A percentile compares a stretch with the other conserved stretches of the same genome.
phyloP scores from a whole-genome alignment of 92 coral and sea anemone genomes.

The Phymanthus crucifer region DNA sequence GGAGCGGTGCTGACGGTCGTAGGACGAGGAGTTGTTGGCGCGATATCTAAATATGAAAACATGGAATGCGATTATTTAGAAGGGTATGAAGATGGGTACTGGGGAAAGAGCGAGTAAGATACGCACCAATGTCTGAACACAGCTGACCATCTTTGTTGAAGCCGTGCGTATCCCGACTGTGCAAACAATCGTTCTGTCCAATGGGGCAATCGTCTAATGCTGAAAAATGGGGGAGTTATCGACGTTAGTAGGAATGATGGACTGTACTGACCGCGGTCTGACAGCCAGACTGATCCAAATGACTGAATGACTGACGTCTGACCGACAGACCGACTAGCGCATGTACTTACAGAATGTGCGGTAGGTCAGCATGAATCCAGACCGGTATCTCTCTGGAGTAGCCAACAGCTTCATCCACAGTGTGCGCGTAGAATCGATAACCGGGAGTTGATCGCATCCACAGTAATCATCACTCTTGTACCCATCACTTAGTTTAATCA shows the following conservation, averaged over 20 bases:
- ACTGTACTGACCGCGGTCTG: no score
- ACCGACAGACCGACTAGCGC: no score
- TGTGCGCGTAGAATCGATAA: slow-evolving; percentile 18
- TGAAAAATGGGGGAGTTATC: neutral
- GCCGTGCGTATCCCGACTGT: slow-evolving; percentile 9
- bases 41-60: neutral
- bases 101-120: neutral
- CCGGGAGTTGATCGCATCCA: slow-evolving; percentile 40
- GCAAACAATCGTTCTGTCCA: slow-evolving; percentile 18
- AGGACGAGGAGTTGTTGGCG: slow-evolving; percentile 25
- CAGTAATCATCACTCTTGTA: slow-evolving; percentile 24
- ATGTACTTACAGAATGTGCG: slow-evolving; percentile 48
- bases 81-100: neutral
- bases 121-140: slow-evolving; percentile 48
- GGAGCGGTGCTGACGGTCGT: slow-evolving; percentile 26
- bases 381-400: slow-evolving; percentile 33
- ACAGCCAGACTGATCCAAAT: no score
- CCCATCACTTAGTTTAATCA: slow-evolving; percentile 30
- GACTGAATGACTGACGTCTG: no score
- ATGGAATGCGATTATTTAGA: neutral
- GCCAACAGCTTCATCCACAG: slow-evolving; percentile 34
- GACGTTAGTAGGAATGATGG: no score
- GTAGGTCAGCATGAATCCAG: slow-evolving; percentile 56
- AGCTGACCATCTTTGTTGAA: slow-evolving; percentile 52
- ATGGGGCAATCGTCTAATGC: slow-evolving; percentile 62